phyloP scores from a whole-genome alignment of 2,113 vertebrate genomes.

The Carlito syrichta region DNA sequence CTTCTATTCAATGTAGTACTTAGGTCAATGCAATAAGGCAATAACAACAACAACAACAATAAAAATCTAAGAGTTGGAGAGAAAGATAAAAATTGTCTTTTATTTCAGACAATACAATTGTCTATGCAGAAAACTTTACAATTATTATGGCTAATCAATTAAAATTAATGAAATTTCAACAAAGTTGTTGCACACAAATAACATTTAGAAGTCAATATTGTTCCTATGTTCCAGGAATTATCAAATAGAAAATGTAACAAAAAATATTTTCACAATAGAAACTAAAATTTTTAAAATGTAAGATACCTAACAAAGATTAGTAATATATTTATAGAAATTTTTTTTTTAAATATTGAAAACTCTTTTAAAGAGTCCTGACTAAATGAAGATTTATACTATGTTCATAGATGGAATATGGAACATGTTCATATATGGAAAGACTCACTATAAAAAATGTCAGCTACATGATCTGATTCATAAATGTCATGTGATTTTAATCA shows the following conservation, averaged over 20 bases:
- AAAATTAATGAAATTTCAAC: background rate
- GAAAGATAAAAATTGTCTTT: background rate
- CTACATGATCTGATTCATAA: background rate
- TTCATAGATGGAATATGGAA: background rate
- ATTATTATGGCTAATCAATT: background rate
- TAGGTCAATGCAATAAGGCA: background rate
- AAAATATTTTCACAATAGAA: background rate
- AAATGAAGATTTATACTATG: background rate
- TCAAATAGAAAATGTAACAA: background rate
- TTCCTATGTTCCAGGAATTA: background rate
- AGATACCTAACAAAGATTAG: background rate
- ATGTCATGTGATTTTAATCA: background rate
- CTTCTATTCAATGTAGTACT: background rate
- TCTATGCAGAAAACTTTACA: background rate
- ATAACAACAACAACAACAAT: background rate
- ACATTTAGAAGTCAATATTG: background rate
- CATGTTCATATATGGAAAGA: no score
- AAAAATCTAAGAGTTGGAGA: background rate
- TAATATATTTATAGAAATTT: background rate
- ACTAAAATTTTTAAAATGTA: background rate
- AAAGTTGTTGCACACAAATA: background rate
- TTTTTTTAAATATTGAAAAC: background rate
- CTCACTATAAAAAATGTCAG: background rate
- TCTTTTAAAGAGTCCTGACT: background rate
- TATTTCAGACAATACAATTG: background rate